These are phyloP conservation scores for Nebria ingens DNA, from an alignment of 1,140 invertebrate genomes.

Conservation along the genomic window DNA sequence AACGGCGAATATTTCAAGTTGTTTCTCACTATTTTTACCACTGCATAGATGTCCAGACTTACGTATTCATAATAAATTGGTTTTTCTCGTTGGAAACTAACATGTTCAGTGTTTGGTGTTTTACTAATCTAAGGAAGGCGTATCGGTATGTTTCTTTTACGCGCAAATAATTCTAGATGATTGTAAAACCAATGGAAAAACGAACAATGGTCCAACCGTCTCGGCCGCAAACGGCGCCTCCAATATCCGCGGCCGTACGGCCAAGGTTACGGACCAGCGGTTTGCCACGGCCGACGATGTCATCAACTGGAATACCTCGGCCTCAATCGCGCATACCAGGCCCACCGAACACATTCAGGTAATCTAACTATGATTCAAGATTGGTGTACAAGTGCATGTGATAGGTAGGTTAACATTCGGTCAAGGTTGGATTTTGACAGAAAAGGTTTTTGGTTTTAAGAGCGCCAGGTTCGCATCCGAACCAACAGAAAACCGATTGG, in stretches of 20 bases:
- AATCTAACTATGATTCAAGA: neutral
- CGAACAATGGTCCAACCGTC: neutral
- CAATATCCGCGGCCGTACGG: constrained; percentile 13
- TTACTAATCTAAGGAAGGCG: no score
- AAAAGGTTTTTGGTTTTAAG: no score
- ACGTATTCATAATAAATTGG: no score
- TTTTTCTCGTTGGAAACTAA: no score
- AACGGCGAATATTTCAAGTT: no score
- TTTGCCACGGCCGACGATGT: constrained; percentile 21
- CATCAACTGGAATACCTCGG: constrained; percentile 20
- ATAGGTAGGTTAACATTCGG: neutral
- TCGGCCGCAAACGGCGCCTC: constrained; percentile 5
- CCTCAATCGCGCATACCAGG: constrained; percentile 25
- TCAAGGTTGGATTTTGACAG: no score
- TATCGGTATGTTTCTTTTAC: no score
- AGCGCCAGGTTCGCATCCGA: no score
- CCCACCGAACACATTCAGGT: constrained; percentile 16
- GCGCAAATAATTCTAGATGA: constrained; percentile 11
- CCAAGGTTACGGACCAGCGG: constrained; percentile 19
- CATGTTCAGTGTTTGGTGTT: no score
- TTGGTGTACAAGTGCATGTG: neutral
- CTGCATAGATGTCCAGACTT: no score
- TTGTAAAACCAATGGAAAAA: constrained; percentile 10
- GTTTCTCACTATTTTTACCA: no score
- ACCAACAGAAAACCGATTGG: neutral